Conservation (phyloP, 2,888 invertebrate species). For the Tanypteryx hageni region DNA sequence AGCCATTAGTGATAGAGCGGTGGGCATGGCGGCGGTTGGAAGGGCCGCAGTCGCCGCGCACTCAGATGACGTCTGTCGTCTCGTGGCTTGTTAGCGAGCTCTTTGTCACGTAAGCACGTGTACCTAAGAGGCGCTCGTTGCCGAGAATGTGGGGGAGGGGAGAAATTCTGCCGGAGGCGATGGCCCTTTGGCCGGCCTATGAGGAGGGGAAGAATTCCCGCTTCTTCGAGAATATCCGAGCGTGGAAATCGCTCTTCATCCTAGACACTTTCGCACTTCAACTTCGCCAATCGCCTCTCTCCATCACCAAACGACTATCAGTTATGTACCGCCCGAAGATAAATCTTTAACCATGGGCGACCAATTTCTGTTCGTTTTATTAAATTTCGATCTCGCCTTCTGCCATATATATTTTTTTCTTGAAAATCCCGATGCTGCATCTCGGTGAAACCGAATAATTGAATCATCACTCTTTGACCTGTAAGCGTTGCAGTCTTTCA, state of each 20-base stretch:
- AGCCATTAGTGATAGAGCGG: constrained; percentile 20
- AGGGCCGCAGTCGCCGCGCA: not conserved
- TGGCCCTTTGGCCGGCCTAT: not conserved
- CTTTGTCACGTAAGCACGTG: constrained; percentile 53
- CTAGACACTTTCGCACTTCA: not conserved
- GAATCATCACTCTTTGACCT: no score
- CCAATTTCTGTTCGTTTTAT: not conserved
- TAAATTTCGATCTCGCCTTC: no score
- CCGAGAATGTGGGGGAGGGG: not conserved
- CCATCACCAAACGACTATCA: not conserved
- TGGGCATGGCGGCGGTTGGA: not conserved
- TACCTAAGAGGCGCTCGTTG: constrained; percentile 23
- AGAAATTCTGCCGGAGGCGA: not conserved
- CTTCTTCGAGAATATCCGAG: constrained; percentile 1
- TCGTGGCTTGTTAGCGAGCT: constrained; percentile 55
- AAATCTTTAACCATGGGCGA: not conserved
- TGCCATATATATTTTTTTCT: no score
- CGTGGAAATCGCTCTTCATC: not conserved
- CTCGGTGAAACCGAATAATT: no score
- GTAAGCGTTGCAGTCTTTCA: no score
- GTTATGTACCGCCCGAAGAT: no score
- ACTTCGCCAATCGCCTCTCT: not conserved
- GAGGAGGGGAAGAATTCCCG: not conserved
- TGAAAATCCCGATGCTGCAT: no score
- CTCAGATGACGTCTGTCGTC: constrained; percentile 47